phyloP scores from a whole-genome alignment of 2,113 vertebrate species.

The Syrrhaptes paradoxus region DNA sequence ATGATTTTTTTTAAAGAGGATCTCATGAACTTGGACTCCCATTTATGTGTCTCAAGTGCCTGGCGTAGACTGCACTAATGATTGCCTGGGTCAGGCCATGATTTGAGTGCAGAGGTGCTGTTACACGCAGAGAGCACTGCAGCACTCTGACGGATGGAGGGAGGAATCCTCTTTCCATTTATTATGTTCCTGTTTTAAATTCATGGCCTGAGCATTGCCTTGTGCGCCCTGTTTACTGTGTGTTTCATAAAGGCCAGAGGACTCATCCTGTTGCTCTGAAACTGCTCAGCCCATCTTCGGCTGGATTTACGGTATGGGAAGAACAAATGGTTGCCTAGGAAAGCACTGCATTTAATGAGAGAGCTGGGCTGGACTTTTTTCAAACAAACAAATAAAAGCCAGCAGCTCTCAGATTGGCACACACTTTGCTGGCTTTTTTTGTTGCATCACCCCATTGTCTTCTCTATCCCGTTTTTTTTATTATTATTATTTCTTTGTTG shows the following conservation, averaged over 20 bases:
- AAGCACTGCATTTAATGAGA: not conserved
- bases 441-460: not conserved
- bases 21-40: not conserved
- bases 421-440: not conserved
- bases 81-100: not conserved
- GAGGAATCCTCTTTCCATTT: not conserved
- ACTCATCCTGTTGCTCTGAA: conserved; percentile 23
- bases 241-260: conserved; percentile 49
- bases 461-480: not conserved
- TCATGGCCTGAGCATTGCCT: not conserved
- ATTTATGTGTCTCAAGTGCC: conserved; percentile 30
- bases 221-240: not conserved
- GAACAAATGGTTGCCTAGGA: conserved; percentile 1
- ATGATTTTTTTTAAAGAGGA: conserved; percentile 37
- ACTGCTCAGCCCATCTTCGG: not conserved
- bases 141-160: not conserved
- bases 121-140: not conserved
- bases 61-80: not conserved
- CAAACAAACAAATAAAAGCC: conserved; percentile 35
- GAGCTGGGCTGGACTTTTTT: not conserved
- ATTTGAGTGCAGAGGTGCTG: not conserved
- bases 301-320: conserved; percentile 5
- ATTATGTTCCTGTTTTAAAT: not conserved
- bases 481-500: not conserved
- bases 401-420: not conserved